Percentiles rank a stretch among this genome's conserved stretches.
Evolutionary conservation across 1,140 invertebrate genomes (phyloP).

Genomic region (Arctopsyche grandis): DNA sequence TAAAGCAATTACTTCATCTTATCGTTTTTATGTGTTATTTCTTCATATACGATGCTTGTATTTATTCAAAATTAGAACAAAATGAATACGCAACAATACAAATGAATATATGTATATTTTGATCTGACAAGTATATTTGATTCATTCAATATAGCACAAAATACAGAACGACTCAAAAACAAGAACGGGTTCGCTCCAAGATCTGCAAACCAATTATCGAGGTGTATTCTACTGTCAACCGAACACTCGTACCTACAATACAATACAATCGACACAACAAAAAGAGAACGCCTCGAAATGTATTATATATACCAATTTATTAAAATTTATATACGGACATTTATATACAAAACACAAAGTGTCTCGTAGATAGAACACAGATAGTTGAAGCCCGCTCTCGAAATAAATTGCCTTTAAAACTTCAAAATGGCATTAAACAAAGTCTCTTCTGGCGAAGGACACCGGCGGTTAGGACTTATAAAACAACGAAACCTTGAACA

Average conservation of each 20-base stretch:
- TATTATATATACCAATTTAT: neutral
- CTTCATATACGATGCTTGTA: too few relatives aligned
- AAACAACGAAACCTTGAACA: neutral
- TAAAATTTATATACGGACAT: too few relatives aligned
- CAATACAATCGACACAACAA: neutral
- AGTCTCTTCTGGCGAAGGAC: constrained; percentile 34
- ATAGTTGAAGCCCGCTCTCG: neutral
- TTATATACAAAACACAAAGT: too few relatives aligned
- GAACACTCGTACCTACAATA: neutral
- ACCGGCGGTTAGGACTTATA: constrained; percentile 4
- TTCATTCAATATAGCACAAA: too few relatives aligned
- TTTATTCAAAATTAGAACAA: too few relatives aligned
- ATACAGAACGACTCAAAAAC: too few relatives aligned
- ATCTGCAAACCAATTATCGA: constrained; percentile 23
- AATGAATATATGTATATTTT: too few relatives aligned
- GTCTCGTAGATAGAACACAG: neutral
- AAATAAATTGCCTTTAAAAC: constrained; percentile 40
- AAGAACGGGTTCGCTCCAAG: neutral
- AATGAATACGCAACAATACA: too few relatives aligned
- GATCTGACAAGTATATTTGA: too few relatives aligned
- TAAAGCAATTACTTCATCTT: too few relatives aligned
- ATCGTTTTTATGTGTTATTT: too few relatives aligned
- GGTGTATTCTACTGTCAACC: neutral
- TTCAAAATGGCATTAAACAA: constrained; percentile 33
- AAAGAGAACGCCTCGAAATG: neutral